Percentiles rank a stretch among this genome's conserved stretches.
These are phyloP conservation scores for Tetragonula carbonaria DNA, from an alignment of 2,888 invertebrate species.

Conservation along the genomic window DNA sequence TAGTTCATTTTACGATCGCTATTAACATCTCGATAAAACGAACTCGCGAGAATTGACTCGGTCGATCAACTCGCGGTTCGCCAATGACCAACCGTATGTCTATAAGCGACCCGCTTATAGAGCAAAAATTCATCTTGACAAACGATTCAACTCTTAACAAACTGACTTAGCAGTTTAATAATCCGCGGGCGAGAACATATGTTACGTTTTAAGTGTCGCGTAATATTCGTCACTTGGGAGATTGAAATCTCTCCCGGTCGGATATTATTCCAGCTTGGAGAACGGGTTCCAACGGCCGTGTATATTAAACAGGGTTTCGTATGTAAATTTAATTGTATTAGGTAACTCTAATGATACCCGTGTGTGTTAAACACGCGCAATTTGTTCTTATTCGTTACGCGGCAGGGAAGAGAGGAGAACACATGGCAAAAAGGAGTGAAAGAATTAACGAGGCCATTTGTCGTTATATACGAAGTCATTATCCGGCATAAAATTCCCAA, in stretches of 20 bases:
- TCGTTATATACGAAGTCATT: not conserved
- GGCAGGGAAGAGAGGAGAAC: not conserved
- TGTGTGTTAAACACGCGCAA: not conserved
- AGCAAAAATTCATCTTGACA: not conserved
- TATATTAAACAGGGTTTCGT: not conserved
- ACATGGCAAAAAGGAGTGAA: no score
- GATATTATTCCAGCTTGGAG: not conserved
- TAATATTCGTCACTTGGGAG: slow-evolving; percentile 16
- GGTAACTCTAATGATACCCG: not conserved
- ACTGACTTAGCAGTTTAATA: not conserved
- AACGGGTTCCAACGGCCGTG: not conserved
- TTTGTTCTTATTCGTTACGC: not conserved
- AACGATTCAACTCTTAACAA: not conserved
- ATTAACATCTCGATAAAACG: not conserved
- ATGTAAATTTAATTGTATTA: slow-evolving; percentile 18
- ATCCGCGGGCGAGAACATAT: not conserved
- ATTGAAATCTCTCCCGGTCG: slow-evolving; percentile 16
- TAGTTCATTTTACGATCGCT: not conserved
- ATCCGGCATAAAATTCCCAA: not conserved
- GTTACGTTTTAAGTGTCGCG: not conserved
- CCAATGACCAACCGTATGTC: no score
- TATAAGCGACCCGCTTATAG: not conserved
- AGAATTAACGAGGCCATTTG: not conserved
- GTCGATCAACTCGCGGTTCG: not conserved
- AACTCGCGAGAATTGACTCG: not conserved